Percentiles rank a stretch among this genome's conserved stretches.
phyloP scores from a whole-genome alignment of 2,797 vertebrate species.

The Lindbergichthys nudifrons region DNA sequence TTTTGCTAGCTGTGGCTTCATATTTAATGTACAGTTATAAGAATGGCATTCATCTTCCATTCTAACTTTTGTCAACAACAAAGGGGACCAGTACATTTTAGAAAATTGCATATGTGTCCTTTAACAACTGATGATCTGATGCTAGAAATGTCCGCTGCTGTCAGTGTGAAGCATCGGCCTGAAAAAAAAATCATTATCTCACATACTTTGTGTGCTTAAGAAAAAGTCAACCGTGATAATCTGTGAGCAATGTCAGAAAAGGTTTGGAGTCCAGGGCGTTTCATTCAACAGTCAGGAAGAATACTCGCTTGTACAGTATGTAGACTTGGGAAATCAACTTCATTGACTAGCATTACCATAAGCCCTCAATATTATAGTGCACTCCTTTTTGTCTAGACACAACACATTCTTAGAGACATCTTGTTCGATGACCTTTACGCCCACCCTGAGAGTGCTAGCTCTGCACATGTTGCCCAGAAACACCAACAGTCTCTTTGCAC shows the following conservation, averaged over 20 bases:
- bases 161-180: neutral
- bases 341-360: constrained; percentile 17
- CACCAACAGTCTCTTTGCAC: constrained; percentile 43
- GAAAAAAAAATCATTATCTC: neutral
- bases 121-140: constrained; percentile 13
- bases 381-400: constrained; percentile 30
- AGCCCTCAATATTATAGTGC: neutral
- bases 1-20: neutral
- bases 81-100: neutral
- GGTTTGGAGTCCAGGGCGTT: neutral
- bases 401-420: constrained; percentile 40
- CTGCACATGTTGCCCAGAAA: constrained; percentile 51
- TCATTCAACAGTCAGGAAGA: neutral
- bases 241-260: neutral
- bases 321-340: neutral
- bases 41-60: neutral
- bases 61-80: neutral
- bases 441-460: constrained; percentile 25
- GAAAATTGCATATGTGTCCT: neutral
- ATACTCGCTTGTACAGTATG: constrained; percentile 25
- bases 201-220: neutral
- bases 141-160: constrained; percentile 5
- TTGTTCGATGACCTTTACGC: constrained; percentile 58
- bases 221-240: constrained; percentile 9
- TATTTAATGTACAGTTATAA: neutral